Evolutionary conservation across 2,888 invertebrate genomes (phyloP).

Genomic region (Bombylius major): DNA sequence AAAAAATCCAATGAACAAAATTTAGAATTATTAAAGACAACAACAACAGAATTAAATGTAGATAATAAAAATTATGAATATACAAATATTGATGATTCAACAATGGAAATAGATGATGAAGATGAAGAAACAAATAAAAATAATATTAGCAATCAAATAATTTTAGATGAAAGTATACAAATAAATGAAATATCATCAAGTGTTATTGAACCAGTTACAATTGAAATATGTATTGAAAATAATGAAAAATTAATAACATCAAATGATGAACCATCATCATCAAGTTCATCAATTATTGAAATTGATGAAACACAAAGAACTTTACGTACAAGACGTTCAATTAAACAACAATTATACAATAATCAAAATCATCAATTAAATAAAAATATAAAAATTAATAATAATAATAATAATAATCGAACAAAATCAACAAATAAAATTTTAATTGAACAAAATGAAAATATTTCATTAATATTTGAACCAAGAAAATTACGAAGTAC

Average conservation of each 20-base stretch:
- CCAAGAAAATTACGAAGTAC: conserved; percentile 30
- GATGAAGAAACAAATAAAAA: neutral
- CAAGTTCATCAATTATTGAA: neutral
- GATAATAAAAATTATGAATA: neutral
- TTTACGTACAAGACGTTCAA: conserved; percentile 1
- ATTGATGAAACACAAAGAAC: neutral
- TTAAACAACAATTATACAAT: neutral
- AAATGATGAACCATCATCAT: neutral
- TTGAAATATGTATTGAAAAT: neutral
- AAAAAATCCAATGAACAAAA: neutral
- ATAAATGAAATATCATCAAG: conserved; percentile 56
- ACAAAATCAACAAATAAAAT: conserved; percentile 9
- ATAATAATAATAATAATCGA: neutral
- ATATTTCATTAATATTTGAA: conserved; percentile 16
- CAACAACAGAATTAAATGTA: neutral
- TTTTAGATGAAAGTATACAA: conserved; percentile 41
- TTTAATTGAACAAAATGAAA: conserved; percentile 9
- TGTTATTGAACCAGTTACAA: conserved; percentile 33
- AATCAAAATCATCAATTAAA: neutral
- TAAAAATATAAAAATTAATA: neutral
- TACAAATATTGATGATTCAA: neutral
- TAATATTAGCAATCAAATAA: neutral
- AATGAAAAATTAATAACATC: neutral
- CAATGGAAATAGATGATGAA: neutral
- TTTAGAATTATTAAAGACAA: neutral